A percentile compares a stretch with the other conserved stretches of the same genome.
These are phyloP conservation scores for Prinia subflava DNA, from an alignment of 2,113 vertebrate genomes.

Conservation along the genomic window DNA sequence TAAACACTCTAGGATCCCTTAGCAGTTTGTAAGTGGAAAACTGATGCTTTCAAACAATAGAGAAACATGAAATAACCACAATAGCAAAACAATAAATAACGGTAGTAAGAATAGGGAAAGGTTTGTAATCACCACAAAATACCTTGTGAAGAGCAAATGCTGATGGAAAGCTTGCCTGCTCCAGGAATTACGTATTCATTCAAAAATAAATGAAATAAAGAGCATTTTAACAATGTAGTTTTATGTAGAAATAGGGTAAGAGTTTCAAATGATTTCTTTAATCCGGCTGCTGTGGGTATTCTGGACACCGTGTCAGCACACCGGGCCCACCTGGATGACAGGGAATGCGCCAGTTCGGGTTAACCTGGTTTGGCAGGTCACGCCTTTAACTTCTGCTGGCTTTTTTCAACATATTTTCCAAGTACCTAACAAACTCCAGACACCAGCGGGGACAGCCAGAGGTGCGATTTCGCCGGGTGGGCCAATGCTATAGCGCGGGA, in stretches of 20 bases:
- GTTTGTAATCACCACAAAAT: background rate
- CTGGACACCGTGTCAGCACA: background rate
- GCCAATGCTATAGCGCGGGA: too few relatives aligned
- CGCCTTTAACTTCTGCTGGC: background rate
- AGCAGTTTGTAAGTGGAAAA: background rate
- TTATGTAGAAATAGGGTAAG: accelerated
- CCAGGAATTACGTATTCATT: background rate
- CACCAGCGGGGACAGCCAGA: background rate
- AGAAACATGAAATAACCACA: background rate
- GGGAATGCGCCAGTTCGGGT: accelerated
- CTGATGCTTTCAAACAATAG: background rate
- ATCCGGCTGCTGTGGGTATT: accelerated
- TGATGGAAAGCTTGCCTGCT: background rate
- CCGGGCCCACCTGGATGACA: background rate
- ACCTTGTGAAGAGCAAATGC: background rate
- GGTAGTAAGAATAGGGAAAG: background rate
- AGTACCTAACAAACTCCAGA: background rate
- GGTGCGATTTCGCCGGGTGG: background rate
- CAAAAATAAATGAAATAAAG: background rate
- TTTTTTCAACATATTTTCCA: background rate
- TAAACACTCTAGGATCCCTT: background rate
- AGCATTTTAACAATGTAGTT: background rate
- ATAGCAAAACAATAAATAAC: background rate
- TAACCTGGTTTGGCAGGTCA: background rate
- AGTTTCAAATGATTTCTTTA: background rate